phyloP scores from a whole-genome alignment of 2,797 vertebrate genomes.

The Streptopelia turtur region DNA sequence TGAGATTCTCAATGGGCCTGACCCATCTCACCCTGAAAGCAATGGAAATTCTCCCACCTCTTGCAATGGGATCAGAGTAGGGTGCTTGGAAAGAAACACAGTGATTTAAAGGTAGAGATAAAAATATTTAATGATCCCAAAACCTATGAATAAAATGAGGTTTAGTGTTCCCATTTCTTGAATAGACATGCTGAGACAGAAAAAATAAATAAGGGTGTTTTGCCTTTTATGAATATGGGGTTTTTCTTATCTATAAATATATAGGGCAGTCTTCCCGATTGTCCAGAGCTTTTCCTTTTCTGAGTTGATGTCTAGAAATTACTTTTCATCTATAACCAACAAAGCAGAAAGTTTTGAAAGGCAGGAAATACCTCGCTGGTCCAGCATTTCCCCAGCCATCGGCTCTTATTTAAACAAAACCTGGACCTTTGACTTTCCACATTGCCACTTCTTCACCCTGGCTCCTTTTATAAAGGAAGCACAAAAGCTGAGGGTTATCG shows the following conservation, averaged over 20 bases:
- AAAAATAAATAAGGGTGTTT: neutral
- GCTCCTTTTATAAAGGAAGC: neutral
- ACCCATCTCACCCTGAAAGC: neutral
- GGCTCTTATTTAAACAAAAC: neutral
- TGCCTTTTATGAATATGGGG: neutral
- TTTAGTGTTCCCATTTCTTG: neutral
- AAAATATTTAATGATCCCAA: neutral
- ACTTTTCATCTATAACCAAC: neutral
- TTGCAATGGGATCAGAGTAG: neutral
- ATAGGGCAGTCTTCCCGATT: neutral
- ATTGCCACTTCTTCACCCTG: neutral
- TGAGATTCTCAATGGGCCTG: neutral
- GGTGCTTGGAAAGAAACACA: neutral
- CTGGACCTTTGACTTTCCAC: neutral
- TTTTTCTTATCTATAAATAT: neutral
- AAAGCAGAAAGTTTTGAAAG: neutral
- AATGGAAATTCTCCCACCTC: neutral
- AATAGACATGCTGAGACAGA: neutral
- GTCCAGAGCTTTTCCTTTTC: neutral
- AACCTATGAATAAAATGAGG: neutral
- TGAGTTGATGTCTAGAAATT: neutral
- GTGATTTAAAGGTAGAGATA: neutral
- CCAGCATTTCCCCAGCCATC: rapidly evolving
- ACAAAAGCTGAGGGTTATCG: neutral
- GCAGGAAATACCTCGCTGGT: neutral